A percentile compares a stretch with the other conserved stretches of the same genome.
Evolutionary conservation across 2,797 vertebrate genomes (phyloP).

Genomic region (Halcyon badia): DNA sequence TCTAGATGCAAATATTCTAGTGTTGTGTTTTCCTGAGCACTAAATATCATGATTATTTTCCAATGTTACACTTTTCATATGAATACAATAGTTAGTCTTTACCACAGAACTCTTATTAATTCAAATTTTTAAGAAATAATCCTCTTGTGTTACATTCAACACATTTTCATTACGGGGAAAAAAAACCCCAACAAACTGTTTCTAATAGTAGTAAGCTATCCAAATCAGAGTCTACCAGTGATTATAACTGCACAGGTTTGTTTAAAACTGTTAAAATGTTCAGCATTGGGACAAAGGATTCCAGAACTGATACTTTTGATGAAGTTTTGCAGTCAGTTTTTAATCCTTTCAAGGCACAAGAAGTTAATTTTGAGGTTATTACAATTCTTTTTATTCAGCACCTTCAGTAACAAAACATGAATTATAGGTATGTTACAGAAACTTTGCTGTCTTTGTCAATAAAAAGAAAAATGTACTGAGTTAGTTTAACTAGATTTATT

Average conservation of each 20-base stretch:
- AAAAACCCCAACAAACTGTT: background rate
- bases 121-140: background rate
- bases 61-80: background rate
- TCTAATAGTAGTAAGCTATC: background rate
- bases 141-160: background rate
- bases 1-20: background rate
- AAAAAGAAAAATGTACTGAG: background rate
- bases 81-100: background rate
- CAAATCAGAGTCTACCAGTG: background rate
- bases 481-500: background rate
- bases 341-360: background rate
- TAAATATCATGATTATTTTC: background rate
- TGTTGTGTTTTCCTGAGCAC: background rate
- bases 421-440: background rate
- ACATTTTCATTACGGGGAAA: background rate
- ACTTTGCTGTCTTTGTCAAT: background rate
- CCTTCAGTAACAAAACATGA: background rate
- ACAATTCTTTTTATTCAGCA: background rate
- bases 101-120: background rate
- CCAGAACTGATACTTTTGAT: background rate
- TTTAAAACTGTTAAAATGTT: background rate
- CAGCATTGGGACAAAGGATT: background rate
- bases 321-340: background rate
- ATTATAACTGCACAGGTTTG: background rate
- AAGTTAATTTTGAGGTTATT: background rate